A percentile compares a stretch with the other conserved stretches of the same genome.
Evolutionary conservation across 2,797 vertebrate genomes (phyloP).

Genomic region (Enteromius argenteus): DNA sequence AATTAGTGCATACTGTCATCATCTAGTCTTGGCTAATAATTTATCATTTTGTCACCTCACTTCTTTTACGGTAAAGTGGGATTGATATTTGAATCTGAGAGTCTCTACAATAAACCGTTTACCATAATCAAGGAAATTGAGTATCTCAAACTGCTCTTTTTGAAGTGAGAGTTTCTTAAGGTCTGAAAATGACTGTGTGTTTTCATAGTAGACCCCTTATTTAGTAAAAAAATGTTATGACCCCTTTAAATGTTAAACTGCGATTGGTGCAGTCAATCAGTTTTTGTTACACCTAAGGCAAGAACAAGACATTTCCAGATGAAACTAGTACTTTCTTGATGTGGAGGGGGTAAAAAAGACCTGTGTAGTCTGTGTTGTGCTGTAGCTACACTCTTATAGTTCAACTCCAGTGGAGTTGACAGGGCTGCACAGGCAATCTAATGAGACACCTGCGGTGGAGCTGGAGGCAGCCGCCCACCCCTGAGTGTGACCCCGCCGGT

Average conservation of each 20-base stretch:
- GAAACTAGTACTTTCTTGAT: not conserved
- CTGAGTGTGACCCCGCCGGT: conserved; percentile 50
- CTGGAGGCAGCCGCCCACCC: conserved; percentile 34
- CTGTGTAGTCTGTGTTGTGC: not conserved
- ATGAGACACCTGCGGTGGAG: conserved; percentile 53
- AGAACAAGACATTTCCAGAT: not conserved
- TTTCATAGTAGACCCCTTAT: not conserved
- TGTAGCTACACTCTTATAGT: not conserved
- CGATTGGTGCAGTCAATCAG: not conserved
- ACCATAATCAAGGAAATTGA: not conserved
- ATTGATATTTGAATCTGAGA: too few species aligned
- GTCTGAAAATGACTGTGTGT: not conserved
- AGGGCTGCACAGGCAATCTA: conserved; percentile 45
- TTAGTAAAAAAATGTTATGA: not conserved
- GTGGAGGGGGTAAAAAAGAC: not conserved
- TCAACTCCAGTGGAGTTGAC: conserved; percentile 10
- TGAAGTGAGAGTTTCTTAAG: not conserved
- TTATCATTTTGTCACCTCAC: not conserved
- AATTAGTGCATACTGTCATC: not conserved
- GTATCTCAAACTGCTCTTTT: not conserved
- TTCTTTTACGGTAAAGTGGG: not conserved
- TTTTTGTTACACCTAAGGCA: not conserved
- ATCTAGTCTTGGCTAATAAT: not conserved
- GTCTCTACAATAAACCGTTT: too few species aligned
- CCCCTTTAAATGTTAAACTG: not conserved